Conservation (phyloP, 2,113 vertebrate species). For the Gopherus evgoodei region DNA sequence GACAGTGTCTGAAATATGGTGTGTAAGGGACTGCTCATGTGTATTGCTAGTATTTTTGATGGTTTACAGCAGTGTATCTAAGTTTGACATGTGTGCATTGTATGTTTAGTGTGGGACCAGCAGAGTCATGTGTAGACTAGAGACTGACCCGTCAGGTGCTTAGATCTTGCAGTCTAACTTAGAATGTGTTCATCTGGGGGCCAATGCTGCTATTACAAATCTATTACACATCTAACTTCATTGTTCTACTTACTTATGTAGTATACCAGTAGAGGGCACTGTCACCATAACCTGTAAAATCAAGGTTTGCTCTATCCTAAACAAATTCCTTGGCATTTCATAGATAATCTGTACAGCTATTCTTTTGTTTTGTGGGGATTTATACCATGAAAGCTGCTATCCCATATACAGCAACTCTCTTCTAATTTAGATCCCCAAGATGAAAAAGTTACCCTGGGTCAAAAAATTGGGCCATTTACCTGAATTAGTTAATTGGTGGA, state of each 20-base stretch:
- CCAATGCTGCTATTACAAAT: background rate
- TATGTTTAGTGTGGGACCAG: fast-evolving
- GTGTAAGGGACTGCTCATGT: background rate
- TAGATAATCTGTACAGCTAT: background rate
- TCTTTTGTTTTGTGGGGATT: background rate
- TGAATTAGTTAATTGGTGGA: background rate
- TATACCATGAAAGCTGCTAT: background rate
- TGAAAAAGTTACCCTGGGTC: fast-evolving
- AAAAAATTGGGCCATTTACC: fast-evolving
- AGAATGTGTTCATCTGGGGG: background rate
- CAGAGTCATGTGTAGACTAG: fast-evolving
- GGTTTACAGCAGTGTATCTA: fast-evolving
- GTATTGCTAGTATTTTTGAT: background rate
- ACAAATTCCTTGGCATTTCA: background rate
- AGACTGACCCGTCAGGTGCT: background rate
- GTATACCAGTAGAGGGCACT: background rate
- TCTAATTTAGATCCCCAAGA: background rate
- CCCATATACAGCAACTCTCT: too few relatives aligned
- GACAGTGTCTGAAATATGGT: background rate
- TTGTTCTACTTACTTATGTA: fast-evolving
- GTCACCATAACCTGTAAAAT: fast-evolving
- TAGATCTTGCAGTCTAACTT: fast-evolving
- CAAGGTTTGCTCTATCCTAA: fast-evolving
- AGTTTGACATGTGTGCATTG: background rate
- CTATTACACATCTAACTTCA: background rate